Conservation (phyloP, 2,797 vertebrate species). For the Taenioides sp. region DNA sequence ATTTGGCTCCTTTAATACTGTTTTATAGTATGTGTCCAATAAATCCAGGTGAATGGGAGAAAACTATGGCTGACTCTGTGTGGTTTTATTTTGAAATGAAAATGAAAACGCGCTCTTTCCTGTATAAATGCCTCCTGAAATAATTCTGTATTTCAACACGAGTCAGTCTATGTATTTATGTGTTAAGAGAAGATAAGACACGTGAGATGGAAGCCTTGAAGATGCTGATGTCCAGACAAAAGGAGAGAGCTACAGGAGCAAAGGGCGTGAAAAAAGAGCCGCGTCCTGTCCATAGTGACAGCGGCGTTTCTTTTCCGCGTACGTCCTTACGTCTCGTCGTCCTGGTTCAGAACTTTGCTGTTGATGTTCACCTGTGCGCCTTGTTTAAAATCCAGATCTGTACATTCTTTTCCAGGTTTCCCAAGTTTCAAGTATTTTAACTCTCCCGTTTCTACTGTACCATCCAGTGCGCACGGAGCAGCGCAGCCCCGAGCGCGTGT, state of each 20-base stretch:
- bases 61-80: not conserved
- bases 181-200: not conserved
- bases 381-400: not conserved
- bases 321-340: not conserved
- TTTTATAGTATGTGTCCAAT: constrained; percentile 89
- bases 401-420: not conserved
- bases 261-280: not conserved
- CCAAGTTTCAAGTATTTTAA: not conserved
- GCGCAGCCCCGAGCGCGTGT: no score
- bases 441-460: not conserved
- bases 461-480: not conserved
- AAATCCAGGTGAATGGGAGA: constrained; percentile 77
- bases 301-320: not conserved
- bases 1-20: constrained; percentile 87
- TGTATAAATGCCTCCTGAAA: not conserved
- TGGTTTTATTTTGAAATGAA: not conserved
- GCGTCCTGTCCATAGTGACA: not conserved
- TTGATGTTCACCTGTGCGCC: not conserved
- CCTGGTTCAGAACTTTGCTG: not conserved
- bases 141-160: not conserved
- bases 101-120: no score
- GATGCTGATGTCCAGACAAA: not conserved
- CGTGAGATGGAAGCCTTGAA: not conserved
- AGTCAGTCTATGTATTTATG: not conserved
- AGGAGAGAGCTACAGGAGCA: not conserved